Percentiles rank a stretch among this genome's conserved stretches.
phyloP scores from a whole-genome alignment of 2,888 invertebrate species.

The Mesopsocus fuscifrons region DNA sequence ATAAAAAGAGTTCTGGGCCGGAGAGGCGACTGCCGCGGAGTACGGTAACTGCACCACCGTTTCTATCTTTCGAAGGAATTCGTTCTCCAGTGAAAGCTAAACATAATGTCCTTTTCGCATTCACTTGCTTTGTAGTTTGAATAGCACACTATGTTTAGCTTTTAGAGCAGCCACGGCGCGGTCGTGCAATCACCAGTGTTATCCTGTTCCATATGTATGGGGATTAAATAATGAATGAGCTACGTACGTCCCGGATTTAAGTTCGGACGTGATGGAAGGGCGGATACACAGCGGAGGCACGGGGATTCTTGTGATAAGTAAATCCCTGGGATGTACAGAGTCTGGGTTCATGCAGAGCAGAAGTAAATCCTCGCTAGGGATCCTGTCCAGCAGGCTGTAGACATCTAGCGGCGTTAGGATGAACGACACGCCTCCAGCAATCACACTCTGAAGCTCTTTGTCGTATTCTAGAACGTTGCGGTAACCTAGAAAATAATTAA shows the following conservation, averaged over 20 bases:
- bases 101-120: too few relatives aligned
- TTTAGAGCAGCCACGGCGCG: too few relatives aligned
- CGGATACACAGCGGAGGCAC: constrained; percentile 96
- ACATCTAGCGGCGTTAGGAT: constrained; percentile 25
- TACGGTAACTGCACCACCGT: too few relatives aligned
- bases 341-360: constrained; percentile 36
- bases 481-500: constrained; percentile 40
- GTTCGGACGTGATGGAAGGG: constrained; percentile 87
- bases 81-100: too few relatives aligned
- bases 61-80: too few relatives aligned
- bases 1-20: too few relatives aligned
- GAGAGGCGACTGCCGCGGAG: too few relatives aligned
- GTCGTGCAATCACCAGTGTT: too few relatives aligned
- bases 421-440: constrained; percentile 44
- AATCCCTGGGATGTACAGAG: constrained; percentile 56
- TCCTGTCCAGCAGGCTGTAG: constrained; percentile 34
- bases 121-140: too few relatives aligned
- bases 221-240: too few relatives aligned
- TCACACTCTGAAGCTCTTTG: constrained; percentile 54
- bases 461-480: constrained; percentile 55
- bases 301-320: constrained; percentile 78
- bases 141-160: constrained; percentile 11
- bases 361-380: constrained; percentile 37
- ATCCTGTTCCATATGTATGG: too few relatives aligned
- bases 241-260: constrained; percentile 81